Evolutionary conservation across 2,113 vertebrate genomes (phyloP).

Genomic region (Electrona antarctica): DNA sequence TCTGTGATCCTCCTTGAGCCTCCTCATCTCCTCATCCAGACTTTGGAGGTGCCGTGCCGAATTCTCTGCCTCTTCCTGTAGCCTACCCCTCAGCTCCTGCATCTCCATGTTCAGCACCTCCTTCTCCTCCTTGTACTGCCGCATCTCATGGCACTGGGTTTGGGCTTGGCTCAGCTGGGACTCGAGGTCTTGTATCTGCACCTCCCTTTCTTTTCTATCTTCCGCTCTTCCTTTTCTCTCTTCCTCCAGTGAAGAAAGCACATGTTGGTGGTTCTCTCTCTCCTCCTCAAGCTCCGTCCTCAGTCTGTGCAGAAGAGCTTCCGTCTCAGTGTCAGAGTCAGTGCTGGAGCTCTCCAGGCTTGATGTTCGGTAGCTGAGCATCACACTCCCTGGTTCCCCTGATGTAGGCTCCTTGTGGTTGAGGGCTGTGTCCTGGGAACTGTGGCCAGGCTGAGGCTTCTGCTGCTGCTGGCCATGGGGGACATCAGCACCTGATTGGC

Average conservation of each 20-base stretch:
- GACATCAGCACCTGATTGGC: slow-evolving; percentile 49
- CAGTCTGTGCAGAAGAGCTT: slow-evolving; percentile 62
- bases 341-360: slow-evolving; percentile 45
- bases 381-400: slow-evolving; percentile 55
- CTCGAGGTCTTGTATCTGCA: slow-evolving; percentile 68
- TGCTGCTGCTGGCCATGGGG: slow-evolving; percentile 51
- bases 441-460: slow-evolving; percentile 44
- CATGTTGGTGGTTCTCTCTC: slow-evolving; percentile 53
- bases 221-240: slow-evolving; percentile 63
- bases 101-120: slow-evolving; percentile 78
- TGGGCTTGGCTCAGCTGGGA: slow-evolving; percentile 68
- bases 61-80: slow-evolving; percentile 59
- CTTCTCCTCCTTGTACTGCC: slow-evolving; percentile 77
- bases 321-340: slow-evolving; percentile 23
- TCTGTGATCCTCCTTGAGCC: slow-evolving; percentile 40
- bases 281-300: slow-evolving; percentile 71
- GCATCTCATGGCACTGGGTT: slow-evolving; percentile 69
- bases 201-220: slow-evolving; percentile 67
- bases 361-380: background rate
- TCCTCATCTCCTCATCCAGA: slow-evolving; percentile 56
- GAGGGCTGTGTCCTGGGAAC: slow-evolving; percentile 58
- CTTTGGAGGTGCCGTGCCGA: slow-evolving; percentile 58
- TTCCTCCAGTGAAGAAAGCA: slow-evolving; percentile 73
- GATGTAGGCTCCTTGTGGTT: slow-evolving; percentile 57
- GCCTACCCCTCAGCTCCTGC: slow-evolving; percentile 68